phyloP scores from a whole-genome alignment of 64 coral and sea anemone genomes.

The Stichodactyla mertensii region DNA sequence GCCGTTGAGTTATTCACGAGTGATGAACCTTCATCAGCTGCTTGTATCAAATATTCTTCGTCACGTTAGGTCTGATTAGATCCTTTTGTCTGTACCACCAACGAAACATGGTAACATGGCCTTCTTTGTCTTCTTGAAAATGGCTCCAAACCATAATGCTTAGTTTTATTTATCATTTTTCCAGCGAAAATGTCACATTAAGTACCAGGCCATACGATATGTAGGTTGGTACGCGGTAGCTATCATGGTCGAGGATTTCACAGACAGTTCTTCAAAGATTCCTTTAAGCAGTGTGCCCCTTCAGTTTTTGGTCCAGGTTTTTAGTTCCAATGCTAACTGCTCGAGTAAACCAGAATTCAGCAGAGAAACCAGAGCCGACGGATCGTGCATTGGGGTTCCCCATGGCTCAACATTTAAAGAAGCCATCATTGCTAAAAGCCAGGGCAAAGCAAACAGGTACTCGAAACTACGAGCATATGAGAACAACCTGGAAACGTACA shows the following conservation, averaged over 20 bases:
- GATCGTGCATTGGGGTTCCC: constrained; percentile 69
- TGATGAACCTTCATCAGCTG: too few species aligned
- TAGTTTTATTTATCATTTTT: neutral
- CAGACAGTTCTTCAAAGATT: constrained; percentile 13
- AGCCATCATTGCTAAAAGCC: constrained; percentile 14
- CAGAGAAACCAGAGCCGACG: constrained; percentile 47
- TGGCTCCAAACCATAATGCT: too few species aligned
- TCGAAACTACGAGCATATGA: too few species aligned
- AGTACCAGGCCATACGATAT: constrained; percentile 32
- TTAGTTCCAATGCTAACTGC: constrained; percentile 40
- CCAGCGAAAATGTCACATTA: constrained; percentile 68
- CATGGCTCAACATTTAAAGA: constrained; percentile 47
- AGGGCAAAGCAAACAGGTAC: constrained; percentile 12
- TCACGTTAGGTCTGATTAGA: too few species aligned
- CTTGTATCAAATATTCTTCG: too few species aligned
- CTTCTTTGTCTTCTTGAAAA: too few species aligned
- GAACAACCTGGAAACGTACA: too few species aligned
- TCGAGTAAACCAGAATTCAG: constrained; percentile 56
- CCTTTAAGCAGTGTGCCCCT: constrained; percentile 69
- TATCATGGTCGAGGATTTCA: constrained; percentile 76
- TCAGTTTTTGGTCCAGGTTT: constrained; percentile 68
- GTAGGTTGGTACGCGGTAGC: constrained; percentile 60
- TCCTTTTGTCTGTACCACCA: too few species aligned
- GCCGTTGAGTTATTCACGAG: too few species aligned
- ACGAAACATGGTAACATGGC: too few species aligned